Evolutionary conservation across 2,888 invertebrate genomes (phyloP).

Genomic region (Andrena minutula): DNA sequence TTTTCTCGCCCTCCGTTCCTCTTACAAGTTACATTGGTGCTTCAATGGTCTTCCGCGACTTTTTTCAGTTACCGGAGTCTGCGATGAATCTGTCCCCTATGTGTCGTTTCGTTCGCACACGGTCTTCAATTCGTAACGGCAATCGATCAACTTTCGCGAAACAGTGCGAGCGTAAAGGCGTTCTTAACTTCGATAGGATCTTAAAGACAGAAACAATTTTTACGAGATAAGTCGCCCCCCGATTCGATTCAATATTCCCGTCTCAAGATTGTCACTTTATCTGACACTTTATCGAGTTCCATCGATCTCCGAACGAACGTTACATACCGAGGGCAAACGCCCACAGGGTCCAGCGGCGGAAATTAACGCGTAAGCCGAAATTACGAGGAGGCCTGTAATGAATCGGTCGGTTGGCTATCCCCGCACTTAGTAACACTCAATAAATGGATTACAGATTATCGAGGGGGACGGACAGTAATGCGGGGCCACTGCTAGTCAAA

Average conservation of each 20-base stretch:
- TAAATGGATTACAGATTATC: constrained; percentile 66
- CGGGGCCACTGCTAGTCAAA: constrained; percentile 69
- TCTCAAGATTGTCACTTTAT: neutral
- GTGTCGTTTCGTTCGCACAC: neutral
- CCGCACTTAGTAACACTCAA: constrained; percentile 56
- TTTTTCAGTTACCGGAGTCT: constrained; percentile 42
- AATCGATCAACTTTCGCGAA: neutral
- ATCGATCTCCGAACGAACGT: neutral
- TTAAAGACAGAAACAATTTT: no score
- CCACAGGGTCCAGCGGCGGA: constrained; percentile 7
- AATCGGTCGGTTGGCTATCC: constrained; percentile 37
- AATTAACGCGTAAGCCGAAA: constrained; percentile 43
- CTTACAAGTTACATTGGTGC: constrained; percentile 35
- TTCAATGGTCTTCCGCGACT: constrained; percentile 31
- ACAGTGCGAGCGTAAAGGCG: neutral
- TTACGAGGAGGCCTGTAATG: constrained; percentile 41
- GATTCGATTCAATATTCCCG: neutral
- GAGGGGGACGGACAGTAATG: constrained; percentile 43
- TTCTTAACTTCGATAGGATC: no score
- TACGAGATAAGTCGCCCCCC: no score
- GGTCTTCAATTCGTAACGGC: neutral
- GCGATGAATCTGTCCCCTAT: neutral
- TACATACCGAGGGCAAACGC: neutral
- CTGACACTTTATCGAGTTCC: neutral
- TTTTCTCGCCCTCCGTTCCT: constrained; percentile 34